Evolutionary conservation across 2,113 vertebrate genomes (phyloP), one percentile per base, ranked within the genome.

Genomic region (Tachycineta bicolor): DNA sequence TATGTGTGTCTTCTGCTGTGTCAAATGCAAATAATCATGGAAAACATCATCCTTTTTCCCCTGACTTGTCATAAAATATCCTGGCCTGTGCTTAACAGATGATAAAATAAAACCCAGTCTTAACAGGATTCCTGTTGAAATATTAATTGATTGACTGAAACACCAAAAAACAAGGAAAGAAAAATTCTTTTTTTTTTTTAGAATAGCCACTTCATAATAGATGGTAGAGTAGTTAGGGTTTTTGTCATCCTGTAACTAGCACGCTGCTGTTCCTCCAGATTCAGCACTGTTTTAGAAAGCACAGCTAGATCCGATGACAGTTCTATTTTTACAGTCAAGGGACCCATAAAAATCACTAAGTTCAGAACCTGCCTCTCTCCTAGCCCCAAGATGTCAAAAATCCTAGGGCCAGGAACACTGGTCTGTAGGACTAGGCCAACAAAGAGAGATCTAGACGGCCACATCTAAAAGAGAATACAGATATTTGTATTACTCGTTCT

Each of bases 301-400:
- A 70, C 28, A 50, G 28, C 28, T 11, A 39, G 28, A 65, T 41
- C 29, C 23, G 62, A 31, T 0, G 0, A 14, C n/a, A 22, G 5
- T 21, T 69, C 18, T 77, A 13, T 14, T 74, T 64, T 78, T 26
- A 44, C 7, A 46, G 44, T 18, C 34, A 37, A 82, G 11, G 8
- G 3, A n/a, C 28, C 33, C 22, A 14, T 14, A 49, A 62, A 92
- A 78, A 64, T n/a, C 18, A 29, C 12, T 53, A 14, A 52, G 46
- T 85, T 85, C 41, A 73, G 25, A 76, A 33, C 22, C 44, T 81
- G 13, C 33, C 63, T 29, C 4, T 37, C 43, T 81, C 44, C 70
- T 34, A 64, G 17, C 17, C 33, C 41, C 16, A 49, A 65, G 39
- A 65, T 50, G 5, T 39, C n/a, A 44, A 17, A 75, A 71, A 25